phyloP scores from a whole-genome alignment of 2,797 vertebrate genomes.

The Pseudomugil tenellus region DNA sequence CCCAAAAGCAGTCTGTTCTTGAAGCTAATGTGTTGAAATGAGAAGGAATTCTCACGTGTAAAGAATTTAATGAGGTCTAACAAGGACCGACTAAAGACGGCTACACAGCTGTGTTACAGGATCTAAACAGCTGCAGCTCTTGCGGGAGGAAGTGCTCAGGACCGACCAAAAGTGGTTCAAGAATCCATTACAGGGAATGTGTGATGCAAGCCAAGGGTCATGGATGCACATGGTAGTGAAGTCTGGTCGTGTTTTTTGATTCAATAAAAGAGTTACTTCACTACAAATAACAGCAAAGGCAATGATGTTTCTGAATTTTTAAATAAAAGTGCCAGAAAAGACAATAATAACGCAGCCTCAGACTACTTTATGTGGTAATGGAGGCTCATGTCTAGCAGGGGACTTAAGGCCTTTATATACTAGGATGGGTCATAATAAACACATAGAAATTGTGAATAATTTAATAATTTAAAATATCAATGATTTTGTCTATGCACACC shows the following conservation, averaged over 20 bases:
- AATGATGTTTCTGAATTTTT: background rate
- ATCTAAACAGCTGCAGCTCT: background rate
- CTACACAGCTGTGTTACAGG: background rate
- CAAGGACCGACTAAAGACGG: background rate
- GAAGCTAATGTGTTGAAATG: background rate
- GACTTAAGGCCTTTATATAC: no score
- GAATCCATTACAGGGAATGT: background rate
- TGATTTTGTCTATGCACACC: no score
- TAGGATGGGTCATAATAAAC: no score
- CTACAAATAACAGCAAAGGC: background rate
- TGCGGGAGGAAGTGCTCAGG: background rate
- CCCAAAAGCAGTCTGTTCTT: conserved; percentile 1
- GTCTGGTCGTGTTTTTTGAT: background rate
- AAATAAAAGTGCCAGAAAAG: background rate
- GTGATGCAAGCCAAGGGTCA: background rate
- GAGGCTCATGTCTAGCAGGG: no score
- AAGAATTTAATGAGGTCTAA: background rate
- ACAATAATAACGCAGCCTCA: no score
- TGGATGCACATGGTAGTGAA: background rate
- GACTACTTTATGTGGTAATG: no score
- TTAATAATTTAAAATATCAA: no score
- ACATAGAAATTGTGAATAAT: no score
- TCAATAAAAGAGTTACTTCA: background rate
- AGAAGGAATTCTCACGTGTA: background rate
- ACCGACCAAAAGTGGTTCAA: background rate